Conservation (phyloP, 2,113 vertebrate species). For the Nycticorax nycticorax region DNA sequence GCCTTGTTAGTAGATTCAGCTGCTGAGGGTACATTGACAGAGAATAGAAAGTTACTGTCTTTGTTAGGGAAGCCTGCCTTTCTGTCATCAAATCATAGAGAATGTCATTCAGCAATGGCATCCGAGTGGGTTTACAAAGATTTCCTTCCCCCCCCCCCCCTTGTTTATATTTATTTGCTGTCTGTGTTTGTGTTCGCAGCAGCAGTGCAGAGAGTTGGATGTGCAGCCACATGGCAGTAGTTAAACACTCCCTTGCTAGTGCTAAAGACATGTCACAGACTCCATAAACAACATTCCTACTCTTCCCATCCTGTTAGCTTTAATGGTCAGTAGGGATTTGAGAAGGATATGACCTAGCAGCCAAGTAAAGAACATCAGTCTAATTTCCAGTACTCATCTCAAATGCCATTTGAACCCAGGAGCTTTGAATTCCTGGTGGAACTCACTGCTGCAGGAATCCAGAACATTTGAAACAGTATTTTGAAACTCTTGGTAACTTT, state of each 20-base stretch:
- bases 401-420: not conserved
- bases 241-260: not conserved
- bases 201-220: not conserved
- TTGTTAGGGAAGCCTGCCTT: not conserved
- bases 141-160: rapidly evolving
- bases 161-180: not conserved
- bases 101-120: not conserved
- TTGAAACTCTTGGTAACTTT: not conserved
- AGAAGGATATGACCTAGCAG: not conserved
- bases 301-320: not conserved
- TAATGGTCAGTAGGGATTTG: not conserved
- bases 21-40: not conserved
- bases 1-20: not conserved
- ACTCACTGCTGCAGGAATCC: not conserved
- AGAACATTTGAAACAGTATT: not conserved
- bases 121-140: not conserved
- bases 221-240: not conserved
- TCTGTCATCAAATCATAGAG: not conserved
- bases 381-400: not conserved
- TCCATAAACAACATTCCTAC: not conserved
- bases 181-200: not conserved
- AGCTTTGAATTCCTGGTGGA: not conserved
- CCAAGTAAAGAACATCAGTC: not conserved
- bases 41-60: not conserved
- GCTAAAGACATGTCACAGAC: not conserved